Base-by-base conservation (phyloP, 53 echinoderm and acorn worm species). In the Holothuria leucospilota region DNA sequence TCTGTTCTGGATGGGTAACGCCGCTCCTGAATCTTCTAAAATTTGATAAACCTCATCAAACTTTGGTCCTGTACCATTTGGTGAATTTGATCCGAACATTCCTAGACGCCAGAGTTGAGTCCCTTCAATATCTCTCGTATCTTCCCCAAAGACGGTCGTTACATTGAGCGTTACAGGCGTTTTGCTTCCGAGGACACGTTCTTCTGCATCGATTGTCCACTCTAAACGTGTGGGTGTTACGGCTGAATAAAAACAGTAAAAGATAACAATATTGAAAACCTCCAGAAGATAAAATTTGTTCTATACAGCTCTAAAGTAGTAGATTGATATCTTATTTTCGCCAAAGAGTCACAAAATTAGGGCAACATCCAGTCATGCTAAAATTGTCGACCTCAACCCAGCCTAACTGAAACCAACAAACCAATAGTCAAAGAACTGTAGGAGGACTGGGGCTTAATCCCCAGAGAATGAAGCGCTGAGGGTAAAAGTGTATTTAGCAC, bases 41-140 rank as follows among this genome's bases (percentile, higher is more conserved):
- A 80, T 13, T 34, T 80, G 80, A 60, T 80, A 80, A 61, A 80
- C 62, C 59, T 80, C 80, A 16, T 80, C 59, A 34, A 80, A 80
- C 29, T 80, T 80, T 8, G 80, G 61, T 61, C 80, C 80, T 2
- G 39, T 20, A 10, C 80, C 80, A 59, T 16, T 53, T 34, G 56
- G 59, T 18, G 80, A 80, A 60, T 29, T 80, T 20, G 80, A 80
- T 7, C 80, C 80, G 20, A 53, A 80, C 20, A 80, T 27, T 14
- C 80, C 80, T 20, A 80, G 59, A 21, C 80, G 59, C 80, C 80
- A 59, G 27, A 80, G 56, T 51, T 29, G 27, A 20, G 60, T 80
- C 2, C 80, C 80, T 27, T 80, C 59, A 20, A 80, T 38, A 39
- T 80, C 80, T 38, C 80, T 51, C 15, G 80, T 80, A 20, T 80